These are phyloP conservation scores for Ispidina picta DNA, from an alignment of 2,797 vertebrate genomes.

Conservation along the genomic window DNA sequence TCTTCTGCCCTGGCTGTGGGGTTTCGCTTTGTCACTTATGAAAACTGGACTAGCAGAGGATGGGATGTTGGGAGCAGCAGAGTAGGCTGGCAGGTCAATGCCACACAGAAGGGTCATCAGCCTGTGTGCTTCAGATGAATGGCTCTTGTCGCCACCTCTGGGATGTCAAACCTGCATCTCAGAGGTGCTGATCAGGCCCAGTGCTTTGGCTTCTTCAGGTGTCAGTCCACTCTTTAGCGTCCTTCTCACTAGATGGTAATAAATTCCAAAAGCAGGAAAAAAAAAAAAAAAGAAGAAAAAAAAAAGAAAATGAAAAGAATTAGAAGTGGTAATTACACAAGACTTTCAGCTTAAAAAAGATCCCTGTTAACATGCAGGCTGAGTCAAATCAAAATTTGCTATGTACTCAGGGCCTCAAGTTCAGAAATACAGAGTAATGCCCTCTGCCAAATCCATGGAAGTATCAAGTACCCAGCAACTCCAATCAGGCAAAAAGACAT, in stretches of 20 bases:
- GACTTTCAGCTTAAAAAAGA: not conserved
- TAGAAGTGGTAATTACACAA: not conserved
- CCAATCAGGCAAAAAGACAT: not conserved
- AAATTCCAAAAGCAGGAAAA: not conserved
- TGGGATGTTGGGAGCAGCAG: slow-evolving; percentile 35
- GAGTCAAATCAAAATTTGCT: not conserved
- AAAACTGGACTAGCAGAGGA: slow-evolving; percentile 46
- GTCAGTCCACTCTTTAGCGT: slow-evolving; percentile 94
- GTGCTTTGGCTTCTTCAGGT: slow-evolving; percentile 92
- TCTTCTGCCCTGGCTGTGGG: slow-evolving; percentile 24
- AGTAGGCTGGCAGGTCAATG: slow-evolving; percentile 49
- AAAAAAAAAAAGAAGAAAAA: not conserved
- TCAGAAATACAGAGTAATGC: not conserved
- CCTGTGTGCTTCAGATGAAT: slow-evolving; percentile 51
- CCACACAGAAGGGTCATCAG: not conserved
- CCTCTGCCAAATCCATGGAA: not conserved
- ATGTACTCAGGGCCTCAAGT: not conserved
- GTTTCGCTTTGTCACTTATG: not conserved
- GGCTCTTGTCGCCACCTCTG: slow-evolving; percentile 8
- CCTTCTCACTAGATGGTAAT: slow-evolving; percentile 85
- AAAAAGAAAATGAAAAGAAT: not conserved
- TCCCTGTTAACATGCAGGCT: not conserved
- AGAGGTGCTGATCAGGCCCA: slow-evolving; percentile 89
- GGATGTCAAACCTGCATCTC: slow-evolving; percentile 92
- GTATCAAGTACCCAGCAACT: not conserved